Conservation (phyloP, 1,140 invertebrate species). For the Papilio glaucus region DNA sequence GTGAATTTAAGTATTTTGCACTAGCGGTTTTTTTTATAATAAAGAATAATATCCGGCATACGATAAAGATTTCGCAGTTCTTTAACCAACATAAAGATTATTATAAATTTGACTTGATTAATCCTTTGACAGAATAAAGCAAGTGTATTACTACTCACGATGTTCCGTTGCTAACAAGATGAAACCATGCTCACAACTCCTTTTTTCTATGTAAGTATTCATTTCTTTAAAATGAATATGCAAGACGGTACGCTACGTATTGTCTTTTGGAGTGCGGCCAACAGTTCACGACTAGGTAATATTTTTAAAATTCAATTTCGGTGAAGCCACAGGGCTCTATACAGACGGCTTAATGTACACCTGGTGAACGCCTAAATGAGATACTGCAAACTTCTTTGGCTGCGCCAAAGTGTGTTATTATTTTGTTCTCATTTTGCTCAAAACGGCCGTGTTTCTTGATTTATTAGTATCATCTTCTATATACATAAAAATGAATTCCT, state of each 20-base stretch:
- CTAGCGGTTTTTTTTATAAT: too few relatives aligned
- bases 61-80: neutral
- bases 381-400: slow-evolving; percentile 61
- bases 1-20: too few relatives aligned
- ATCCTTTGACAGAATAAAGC: slow-evolving; percentile 27
- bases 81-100: neutral
- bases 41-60: neutral
- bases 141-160: slow-evolving; percentile 38
- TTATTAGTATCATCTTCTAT: slow-evolving; percentile 6
- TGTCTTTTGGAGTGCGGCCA: slow-evolving; percentile 79
- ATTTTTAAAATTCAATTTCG: slow-evolving; percentile 83
- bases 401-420: slow-evolving; percentile 12
- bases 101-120: slow-evolving; percentile 12
- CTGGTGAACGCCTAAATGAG: slow-evolving; percentile 77
- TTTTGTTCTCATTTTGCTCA: neutral
- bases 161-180: slow-evolving; percentile 48
- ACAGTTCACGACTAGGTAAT: slow-evolving; percentile 76
- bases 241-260: slow-evolving; percentile 70
- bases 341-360: slow-evolving; percentile 77
- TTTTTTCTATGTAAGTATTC: slow-evolving; percentile 64
- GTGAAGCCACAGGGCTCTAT: slow-evolving; percentile 74
- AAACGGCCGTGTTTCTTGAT: neutral
- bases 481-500: too few relatives aligned
- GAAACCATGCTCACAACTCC: slow-evolving; percentile 47
- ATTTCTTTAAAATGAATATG: slow-evolving; percentile 77